A percentile compares a stretch with the other conserved stretches of the same genome.
These are phyloP conservation scores for Ormyrus nitidulus DNA, from an alignment of 2,888 invertebrate species.

Conservation along the genomic window DNA sequence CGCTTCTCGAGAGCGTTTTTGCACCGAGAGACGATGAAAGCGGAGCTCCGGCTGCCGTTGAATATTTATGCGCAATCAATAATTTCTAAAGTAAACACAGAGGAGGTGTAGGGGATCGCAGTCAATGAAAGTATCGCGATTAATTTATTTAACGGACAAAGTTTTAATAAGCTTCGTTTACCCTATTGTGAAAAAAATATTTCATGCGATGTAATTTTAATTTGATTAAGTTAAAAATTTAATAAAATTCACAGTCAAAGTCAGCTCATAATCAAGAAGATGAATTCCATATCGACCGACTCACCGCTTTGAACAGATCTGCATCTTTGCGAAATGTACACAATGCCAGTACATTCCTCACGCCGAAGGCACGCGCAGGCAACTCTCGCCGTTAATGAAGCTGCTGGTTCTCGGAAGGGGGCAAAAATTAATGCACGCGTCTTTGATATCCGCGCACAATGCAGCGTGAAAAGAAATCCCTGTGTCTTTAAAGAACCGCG, in stretches of 20 bases:
- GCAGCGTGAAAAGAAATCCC: conserved; percentile 51
- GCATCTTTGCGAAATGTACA: not conserved
- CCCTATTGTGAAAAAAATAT: too few relatives aligned
- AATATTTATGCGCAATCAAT: conserved; percentile 40
- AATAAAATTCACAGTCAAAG: too few relatives aligned
- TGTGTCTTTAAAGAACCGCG: conserved; percentile 59
- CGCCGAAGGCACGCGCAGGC: not conserved
- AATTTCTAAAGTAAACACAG: too few relatives aligned
- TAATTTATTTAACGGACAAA: too few relatives aligned
- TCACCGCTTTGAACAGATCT: too few relatives aligned
- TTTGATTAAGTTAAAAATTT: too few relatives aligned
- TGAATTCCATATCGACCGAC: too few relatives aligned
- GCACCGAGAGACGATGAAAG: conserved; percentile 50
- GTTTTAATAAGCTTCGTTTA: too few relatives aligned
- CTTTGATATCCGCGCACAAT: conserved; percentile 62
- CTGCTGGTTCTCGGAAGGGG: not conserved
- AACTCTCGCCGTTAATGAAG: conserved; percentile 21
- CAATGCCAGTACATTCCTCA: conserved; percentile 37
- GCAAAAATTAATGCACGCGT: conserved; percentile 52
- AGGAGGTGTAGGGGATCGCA: too few relatives aligned
- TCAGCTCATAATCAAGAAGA: too few relatives aligned
- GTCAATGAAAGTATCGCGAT: too few relatives aligned
- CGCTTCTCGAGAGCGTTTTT: conserved; percentile 55
- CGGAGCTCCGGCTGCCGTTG: conserved; percentile 1
- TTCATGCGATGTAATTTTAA: too few relatives aligned